Base-by-base conservation (phyloP, 2,888 invertebrate species). In the Lepetodrilus schrolli region DNA sequence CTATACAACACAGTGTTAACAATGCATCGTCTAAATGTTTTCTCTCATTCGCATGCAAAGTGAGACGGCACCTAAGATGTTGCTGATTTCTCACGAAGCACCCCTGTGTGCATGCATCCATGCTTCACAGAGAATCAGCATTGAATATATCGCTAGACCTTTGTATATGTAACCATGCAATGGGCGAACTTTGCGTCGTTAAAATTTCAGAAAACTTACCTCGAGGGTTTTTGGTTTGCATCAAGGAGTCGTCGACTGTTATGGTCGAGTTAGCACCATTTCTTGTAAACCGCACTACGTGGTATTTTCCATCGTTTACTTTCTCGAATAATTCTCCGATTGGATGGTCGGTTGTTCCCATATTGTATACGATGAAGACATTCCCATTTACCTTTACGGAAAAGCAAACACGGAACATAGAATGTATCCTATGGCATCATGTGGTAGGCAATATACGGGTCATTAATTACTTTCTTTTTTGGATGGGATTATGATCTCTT, bases 281-380 rank as follows among this genome's bases (percentile, higher is more conserved):
- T 80, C 98, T 93, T 2, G 94, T 95, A 90, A 98, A 97, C 82
- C 96, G 92, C 1, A 98, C 94, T 48, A 98, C 96, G 91, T 98
- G 98, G 91, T 98, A 98, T 49, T 94, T 94, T 81, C 97, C 96
- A 87, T 98, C 98, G 87, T 97, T 97, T 4, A 98, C 96, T 89
- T 95, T 94, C 2, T 95, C 94, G n/a, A 94, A 94, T 38, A 88
- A 75, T 88, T 97, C 96, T 0, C 96, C 97, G 30, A 98, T 93
- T 0, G 96, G 96, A 88, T 96, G 94, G 87, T 97, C 96, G 73
- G 95, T 94, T 0, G 96, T 96, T 0, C 98, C 97, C 91, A 98
- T 95, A 90, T 98, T 98, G 92, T 98, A 98, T 3, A 96, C 95
- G 91, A 96, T 95, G 88, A 96, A 96, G 4, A 98, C 93, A 87